These are phyloP conservation scores for Eubucco bourcierii DNA, from an alignment of 2,113 vertebrate genomes.

Conservation along the genomic window DNA sequence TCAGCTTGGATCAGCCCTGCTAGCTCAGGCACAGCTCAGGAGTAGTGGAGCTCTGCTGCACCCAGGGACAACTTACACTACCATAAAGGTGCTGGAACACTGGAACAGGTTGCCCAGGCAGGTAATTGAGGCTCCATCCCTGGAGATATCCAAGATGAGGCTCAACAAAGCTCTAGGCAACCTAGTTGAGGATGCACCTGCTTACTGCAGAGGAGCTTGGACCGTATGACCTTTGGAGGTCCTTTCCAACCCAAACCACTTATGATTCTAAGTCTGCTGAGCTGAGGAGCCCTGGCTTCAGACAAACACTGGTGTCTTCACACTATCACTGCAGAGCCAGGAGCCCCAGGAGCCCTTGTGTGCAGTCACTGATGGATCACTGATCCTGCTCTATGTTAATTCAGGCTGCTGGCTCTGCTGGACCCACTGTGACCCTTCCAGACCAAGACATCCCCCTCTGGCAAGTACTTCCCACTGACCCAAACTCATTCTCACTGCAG, in stretches of 20 bases:
- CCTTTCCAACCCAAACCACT: no score
- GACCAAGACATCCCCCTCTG: background rate
- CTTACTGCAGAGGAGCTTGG: no score
- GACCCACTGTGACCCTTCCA: background rate
- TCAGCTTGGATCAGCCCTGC: background rate
- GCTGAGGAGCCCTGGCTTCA: background rate
- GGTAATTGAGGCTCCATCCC: no score
- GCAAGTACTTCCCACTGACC: background rate
- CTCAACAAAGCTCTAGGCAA: no score
- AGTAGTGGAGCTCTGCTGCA: fast-evolving
- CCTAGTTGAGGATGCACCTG: no score
- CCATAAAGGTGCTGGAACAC: no score
- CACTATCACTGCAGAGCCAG: fast-evolving
- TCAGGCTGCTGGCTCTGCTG: background rate
- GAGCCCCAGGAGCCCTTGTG: background rate
- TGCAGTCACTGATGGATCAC: background rate
- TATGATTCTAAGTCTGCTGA: background rate
- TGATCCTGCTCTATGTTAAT: background rate
- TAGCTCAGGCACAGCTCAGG: background rate
- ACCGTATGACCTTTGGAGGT: no score
- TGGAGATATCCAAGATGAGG: no score
- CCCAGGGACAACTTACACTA: background rate
- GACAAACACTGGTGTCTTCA: fast-evolving
- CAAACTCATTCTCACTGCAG: background rate
- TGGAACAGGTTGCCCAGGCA: no score